These are phyloP conservation scores for Esox masquinongy DNA, from an alignment of 2,797 vertebrate species.

Conservation along the genomic window DNA sequence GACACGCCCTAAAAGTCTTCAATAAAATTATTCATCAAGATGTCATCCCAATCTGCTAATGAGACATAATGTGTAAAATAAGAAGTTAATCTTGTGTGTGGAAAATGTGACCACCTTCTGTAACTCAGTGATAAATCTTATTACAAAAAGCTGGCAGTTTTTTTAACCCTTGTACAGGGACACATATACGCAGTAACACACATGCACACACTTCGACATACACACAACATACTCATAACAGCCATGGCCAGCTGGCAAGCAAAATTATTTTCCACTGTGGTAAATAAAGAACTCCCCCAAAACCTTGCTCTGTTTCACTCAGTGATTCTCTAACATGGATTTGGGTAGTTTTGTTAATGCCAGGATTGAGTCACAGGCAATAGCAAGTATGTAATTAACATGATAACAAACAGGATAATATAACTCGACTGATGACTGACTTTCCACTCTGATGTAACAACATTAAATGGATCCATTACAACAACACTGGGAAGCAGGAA, in stretches of 20 bases:
- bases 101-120: conserved; percentile 51
- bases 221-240: conserved; percentile 16
- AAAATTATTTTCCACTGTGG: conserved; percentile 28
- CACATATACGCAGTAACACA: conserved; percentile 20
- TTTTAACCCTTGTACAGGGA: conserved; percentile 30
- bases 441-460: not conserved
- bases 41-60: not conserved
- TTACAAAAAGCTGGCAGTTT: conserved; percentile 37
- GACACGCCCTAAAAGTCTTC: not conserved
- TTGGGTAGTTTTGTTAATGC: not conserved
- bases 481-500: not conserved
- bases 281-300: conserved; percentile 19
- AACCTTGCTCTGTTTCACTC: conserved; percentile 5
- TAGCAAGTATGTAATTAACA: not conserved
- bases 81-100: conserved; percentile 14
- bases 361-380: not conserved
- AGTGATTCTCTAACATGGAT: not conserved
- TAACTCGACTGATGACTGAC: not conserved
- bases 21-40: not conserved
- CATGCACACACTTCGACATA: conserved; percentile 15
- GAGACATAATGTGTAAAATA: not conserved
- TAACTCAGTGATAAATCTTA: conserved; percentile 40
- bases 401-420: not conserved
- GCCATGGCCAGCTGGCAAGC: conserved; percentile 34
- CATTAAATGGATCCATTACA: not conserved